Evolutionary conservation across 37 sponge, comb jelly and placozoan genomes (phyloP), one percentile per base, ranked within the genome.

Genomic region (Hormiphora californensis): DNA sequence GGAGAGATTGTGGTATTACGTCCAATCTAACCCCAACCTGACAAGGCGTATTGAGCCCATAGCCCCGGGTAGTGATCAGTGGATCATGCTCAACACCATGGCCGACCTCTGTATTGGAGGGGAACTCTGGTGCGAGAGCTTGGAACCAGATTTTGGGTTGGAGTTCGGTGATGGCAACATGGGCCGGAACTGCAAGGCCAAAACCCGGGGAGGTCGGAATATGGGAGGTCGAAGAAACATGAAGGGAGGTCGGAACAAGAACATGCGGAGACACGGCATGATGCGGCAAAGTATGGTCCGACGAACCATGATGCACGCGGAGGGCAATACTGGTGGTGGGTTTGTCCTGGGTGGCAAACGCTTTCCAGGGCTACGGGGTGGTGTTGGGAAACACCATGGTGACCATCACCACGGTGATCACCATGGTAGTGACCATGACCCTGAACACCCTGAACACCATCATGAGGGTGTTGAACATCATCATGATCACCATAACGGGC

Each of bases 101-200:
- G 68, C 68, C 3, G 68, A 67, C 32, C 68, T 67, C 36, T 67
- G 68, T 32, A 67, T 67, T 32, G 68, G 68, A 2, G 68, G 68
- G 30, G 68, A 67, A 19, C 39, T 67, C 19, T 32, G 21, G 68
- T 67, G 68, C 68, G 68, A 67, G 38, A 35, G 38, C 19, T 36
- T 67, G 39, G 68, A 67, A 39, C 38, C 68, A 5, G 68, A 67
- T 21, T 28, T 67, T 21, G 32, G 36, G 9, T 4, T 67, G 30
- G 21, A 30, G 31, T 36, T 36, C 68, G 30, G 30, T 39, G 68
- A 34, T 17, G 12, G 38, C 36, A 39, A 17, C 7, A 39, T 36
- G 38, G 68, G 68, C 4, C n/a, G n/a, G n/a, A n/a, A n/a, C n/a
- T n/a, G n/a, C n/a, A n/a, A n/a, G n/a, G 30, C 38, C 38, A 39